Evolutionary conservation across 2,888 invertebrate species (phyloP).

Genomic region (Homarus gammarus): DNA sequence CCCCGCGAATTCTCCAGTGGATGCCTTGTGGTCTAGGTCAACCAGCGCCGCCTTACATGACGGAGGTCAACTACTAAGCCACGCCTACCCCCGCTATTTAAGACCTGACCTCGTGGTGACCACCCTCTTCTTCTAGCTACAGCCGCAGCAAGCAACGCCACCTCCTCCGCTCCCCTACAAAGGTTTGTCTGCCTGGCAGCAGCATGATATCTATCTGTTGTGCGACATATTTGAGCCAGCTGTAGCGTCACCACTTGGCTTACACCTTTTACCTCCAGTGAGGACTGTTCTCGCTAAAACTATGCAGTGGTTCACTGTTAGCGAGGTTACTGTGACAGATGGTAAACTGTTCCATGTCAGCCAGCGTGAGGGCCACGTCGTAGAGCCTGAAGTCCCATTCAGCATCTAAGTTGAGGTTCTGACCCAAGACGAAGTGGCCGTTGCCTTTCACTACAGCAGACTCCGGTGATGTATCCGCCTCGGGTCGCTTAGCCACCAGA

Average conservation of each 20-base stretch:
- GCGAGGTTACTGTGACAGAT: neutral
- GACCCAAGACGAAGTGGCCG: slow-evolving; percentile 25
- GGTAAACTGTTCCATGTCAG: neutral
- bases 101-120: too few relatives aligned
- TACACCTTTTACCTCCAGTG: neutral
- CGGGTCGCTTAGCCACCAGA: neutral
- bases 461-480: neutral
- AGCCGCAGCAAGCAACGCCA: too few relatives aligned
- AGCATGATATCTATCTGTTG: neutral
- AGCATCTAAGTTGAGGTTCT: slow-evolving; percentile 19
- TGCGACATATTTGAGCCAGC: neutral
- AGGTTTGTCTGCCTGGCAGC: slow-evolving; percentile 10
- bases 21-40: too few relatives aligned
- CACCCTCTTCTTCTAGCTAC: too few relatives aligned
- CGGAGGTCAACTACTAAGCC: too few relatives aligned
- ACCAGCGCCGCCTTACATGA: too few relatives aligned
- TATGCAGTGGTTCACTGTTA: neutral
- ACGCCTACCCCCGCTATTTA: too few relatives aligned
- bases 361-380: neutral
- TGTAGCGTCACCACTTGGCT: neutral
- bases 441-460: neutral
- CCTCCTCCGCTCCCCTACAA: too few relatives aligned
- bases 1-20: too few relatives aligned
- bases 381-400: slow-evolving; percentile 37
- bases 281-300: neutral